These are phyloP conservation scores for Oryzias curvinotus DNA, from an alignment of 2,113 vertebrate species.

Conservation along the genomic window DNA sequence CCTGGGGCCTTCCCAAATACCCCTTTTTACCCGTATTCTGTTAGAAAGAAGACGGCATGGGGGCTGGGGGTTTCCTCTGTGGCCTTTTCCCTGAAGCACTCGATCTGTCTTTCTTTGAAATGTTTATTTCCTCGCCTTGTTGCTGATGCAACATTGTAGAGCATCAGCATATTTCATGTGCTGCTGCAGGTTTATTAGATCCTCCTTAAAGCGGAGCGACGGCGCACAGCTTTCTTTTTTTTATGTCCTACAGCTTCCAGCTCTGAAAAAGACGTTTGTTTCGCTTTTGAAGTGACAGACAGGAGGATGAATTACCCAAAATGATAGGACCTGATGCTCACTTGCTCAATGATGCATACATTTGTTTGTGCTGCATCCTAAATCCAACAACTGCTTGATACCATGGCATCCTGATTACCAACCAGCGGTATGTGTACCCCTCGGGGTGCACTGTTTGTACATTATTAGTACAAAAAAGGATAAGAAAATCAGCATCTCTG, in stretches of 20 bases:
- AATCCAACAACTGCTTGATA: no score
- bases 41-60: constrained; percentile 3
- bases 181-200: not conserved
- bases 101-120: not conserved
- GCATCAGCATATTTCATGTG: not conserved
- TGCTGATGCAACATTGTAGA: constrained; percentile 4
- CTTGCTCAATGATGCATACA: not conserved
- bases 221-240: not conserved
- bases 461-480: no score
- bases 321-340: not conserved
- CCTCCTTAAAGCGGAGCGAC: not conserved
- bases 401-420: no score
- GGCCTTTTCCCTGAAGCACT: not conserved
- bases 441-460: no score
- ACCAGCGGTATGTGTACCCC: no score
- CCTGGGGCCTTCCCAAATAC: not conserved
- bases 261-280: not conserved
- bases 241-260: not conserved
- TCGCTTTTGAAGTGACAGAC: not conserved
- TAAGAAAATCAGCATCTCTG: no score
- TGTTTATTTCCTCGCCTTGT: constrained; percentile 1
- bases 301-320: not conserved
- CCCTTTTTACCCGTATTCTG: not conserved
- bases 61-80: constrained; percentile 5
- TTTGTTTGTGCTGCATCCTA: no score